Percentiles rank a stretch among this genome's conserved stretches.
These are phyloP conservation scores for Portunus trituberculatus DNA, from an alignment of 1,140 invertebrate genomes.

Conservation along the genomic window DNA sequence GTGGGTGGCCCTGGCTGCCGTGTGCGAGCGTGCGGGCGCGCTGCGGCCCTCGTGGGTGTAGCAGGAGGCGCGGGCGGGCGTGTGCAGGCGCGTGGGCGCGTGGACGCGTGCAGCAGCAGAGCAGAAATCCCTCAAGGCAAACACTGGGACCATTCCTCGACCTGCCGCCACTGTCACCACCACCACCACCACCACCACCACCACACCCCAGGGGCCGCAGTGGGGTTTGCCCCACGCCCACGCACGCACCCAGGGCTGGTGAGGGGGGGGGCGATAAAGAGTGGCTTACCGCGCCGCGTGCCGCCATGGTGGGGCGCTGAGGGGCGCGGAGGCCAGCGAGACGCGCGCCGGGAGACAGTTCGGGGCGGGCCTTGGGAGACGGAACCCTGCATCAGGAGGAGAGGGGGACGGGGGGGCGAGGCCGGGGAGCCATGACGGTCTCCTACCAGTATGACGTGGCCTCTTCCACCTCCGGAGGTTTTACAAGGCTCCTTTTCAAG, in stretches of 20 bases:
- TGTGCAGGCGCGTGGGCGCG: background rate
- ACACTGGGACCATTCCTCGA: background rate
- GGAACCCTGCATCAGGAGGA: no score
- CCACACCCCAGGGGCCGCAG: no score
- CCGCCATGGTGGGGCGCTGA: no score
- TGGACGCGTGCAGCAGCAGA: background rate
- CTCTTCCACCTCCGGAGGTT: conserved; percentile 86
- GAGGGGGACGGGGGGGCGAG: background rate
- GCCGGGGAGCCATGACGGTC: conserved; percentile 84
- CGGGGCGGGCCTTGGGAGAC: no score
- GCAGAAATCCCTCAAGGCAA: no score
- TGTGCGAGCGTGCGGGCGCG: background rate
- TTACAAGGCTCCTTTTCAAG: conserved; percentile 86
- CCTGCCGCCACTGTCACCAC: background rate
- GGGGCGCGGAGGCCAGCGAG: no score
- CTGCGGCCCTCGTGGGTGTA: background rate
- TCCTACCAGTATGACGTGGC: conserved; percentile 89
- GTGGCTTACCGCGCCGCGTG: no score
- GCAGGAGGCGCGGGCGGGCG: background rate
- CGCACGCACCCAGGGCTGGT: no score
- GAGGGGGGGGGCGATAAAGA: no score
- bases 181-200: no score
- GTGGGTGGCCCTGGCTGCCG: background rate
- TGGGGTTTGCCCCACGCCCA: no score
- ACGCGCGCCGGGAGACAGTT: no score